A percentile compares a stretch with the other conserved stretches of the same genome.
Evolutionary conservation across 2,113 vertebrate species (phyloP).

Genomic region (Argyrosomus japonicus): DNA sequence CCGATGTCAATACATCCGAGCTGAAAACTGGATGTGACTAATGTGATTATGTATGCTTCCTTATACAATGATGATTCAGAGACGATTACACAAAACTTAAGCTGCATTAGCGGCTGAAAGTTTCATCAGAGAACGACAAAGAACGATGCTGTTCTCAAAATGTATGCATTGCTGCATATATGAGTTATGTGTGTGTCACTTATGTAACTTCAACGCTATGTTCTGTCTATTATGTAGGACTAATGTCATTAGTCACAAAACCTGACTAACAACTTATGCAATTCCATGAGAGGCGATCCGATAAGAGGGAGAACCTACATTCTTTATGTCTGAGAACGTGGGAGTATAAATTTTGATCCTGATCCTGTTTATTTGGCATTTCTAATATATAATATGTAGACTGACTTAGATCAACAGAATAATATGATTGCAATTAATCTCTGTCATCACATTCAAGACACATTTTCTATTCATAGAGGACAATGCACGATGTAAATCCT

Average conservation of each 20-base stretch:
- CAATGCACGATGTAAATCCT: neutral
- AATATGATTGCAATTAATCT: neutral
- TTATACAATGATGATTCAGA: constrained; percentile 28
- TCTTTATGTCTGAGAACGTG: neutral
- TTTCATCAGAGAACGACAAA: neutral
- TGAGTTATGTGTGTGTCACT: constrained; percentile 20
- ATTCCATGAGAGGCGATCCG: constrained; percentile 14
- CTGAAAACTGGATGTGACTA: constrained; percentile 6
- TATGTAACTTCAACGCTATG: constrained; percentile 36
- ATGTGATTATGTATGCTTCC: constrained; percentile 3
- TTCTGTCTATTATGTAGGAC: constrained; percentile 23
- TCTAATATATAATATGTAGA: neutral
- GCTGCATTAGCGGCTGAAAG: neutral
- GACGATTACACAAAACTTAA: neutral
- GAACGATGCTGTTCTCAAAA: neutral
- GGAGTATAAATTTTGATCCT: neutral
- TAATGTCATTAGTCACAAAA: constrained; percentile 67
- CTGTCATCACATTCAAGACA: neutral
- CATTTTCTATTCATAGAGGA: neutral
- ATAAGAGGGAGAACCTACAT: neutral
- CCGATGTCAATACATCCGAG: neutral
- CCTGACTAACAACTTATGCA: constrained; percentile 33
- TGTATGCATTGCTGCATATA: neutral
- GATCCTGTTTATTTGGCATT: neutral
- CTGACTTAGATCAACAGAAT: neutral